phyloP scores from a whole-genome alignment of 2,888 invertebrate genomes.

The Helleia helle region DNA sequence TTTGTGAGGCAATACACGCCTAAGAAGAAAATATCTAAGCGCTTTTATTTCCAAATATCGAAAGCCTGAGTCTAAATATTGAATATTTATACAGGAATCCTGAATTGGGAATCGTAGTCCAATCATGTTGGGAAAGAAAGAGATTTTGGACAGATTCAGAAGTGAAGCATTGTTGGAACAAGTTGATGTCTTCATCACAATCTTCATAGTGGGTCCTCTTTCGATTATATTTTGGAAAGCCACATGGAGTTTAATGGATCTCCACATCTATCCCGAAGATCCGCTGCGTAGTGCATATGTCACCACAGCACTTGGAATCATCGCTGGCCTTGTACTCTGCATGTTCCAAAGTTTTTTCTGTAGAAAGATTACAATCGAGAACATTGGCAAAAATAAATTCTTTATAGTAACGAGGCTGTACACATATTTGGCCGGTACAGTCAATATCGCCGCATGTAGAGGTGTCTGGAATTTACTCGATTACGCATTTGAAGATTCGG shows the following conservation, averaged over 20 bases:
- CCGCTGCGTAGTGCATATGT: conserved; percentile 69
- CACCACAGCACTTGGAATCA: conserved; percentile 76
- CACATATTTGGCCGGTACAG: conserved; percentile 78
- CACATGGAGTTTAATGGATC: conserved; percentile 84
- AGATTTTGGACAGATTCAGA: conserved; percentile 9
- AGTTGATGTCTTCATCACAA: conserved; percentile 71
- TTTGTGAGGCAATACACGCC: too few relatives aligned
- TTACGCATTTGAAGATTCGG: conserved; percentile 62
- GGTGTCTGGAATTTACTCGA: conserved; percentile 80
- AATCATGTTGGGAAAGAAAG: conserved; percentile 1
- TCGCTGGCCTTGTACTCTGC: conserved; percentile 77
- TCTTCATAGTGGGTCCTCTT: conserved; percentile 78
- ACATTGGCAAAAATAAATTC: conserved; percentile 72
- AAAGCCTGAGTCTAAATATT: neutral
- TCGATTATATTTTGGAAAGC: conserved; percentile 91
- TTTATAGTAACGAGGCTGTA: conserved; percentile 79
- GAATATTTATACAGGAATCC: neutral
- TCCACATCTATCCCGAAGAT: conserved; percentile 76
- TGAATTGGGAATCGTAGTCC: neutral
- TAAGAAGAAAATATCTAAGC: too few relatives aligned
- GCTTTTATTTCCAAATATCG: too few relatives aligned
- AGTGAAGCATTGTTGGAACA: conserved; percentile 60
- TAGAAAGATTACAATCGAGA: conserved; percentile 69
- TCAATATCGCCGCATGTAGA: conserved; percentile 86
- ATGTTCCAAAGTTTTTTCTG: conserved; percentile 72